These are phyloP conservation scores for Oreochromis tanganicae DNA, from an alignment of 2,113 vertebrate species.

Conservation along the genomic window DNA sequence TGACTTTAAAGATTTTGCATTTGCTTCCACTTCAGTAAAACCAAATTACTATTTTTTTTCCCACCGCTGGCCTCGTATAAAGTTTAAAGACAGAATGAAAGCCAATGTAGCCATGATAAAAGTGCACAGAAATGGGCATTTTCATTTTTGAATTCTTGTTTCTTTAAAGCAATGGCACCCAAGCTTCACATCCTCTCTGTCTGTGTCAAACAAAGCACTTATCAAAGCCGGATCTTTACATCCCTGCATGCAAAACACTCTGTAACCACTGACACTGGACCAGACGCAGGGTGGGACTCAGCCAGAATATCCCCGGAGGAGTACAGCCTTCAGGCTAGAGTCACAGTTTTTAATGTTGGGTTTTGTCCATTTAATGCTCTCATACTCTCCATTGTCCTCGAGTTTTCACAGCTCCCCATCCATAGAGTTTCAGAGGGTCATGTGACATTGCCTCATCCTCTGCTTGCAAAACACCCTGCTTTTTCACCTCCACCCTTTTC, in stretches of 20 bases:
- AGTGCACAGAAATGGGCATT: neutral
- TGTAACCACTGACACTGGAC: neutral
- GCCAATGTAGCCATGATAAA: neutral
- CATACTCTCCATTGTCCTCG: conserved; percentile 49
- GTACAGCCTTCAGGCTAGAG: conserved; percentile 19
- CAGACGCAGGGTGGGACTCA: neutral
- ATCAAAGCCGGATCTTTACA: conserved; percentile 37
- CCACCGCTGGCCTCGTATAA: neutral
- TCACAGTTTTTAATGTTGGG: conserved; percentile 42
- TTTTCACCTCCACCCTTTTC: conserved; percentile 27
- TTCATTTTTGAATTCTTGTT: neutral
- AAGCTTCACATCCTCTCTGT: neutral
- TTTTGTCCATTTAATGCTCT: conserved; percentile 58
- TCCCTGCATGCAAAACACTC: conserved; percentile 11
- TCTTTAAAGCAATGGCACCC: neutral
- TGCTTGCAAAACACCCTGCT: conserved; percentile 29
- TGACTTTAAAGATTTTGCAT: neutral
- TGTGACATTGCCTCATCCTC: conserved; percentile 55
- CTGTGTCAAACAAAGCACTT: conserved; percentile 4
- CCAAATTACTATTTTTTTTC: neutral
- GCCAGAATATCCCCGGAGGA: conserved; percentile 25
- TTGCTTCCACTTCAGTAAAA: neutral
- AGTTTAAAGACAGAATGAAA: neutral
- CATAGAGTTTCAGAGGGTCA: conserved; percentile 21
- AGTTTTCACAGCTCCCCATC: conserved; percentile 36